phyloP scores from a whole-genome alignment of 2,113 vertebrate genomes.

The Urocolius indicus region DNA sequence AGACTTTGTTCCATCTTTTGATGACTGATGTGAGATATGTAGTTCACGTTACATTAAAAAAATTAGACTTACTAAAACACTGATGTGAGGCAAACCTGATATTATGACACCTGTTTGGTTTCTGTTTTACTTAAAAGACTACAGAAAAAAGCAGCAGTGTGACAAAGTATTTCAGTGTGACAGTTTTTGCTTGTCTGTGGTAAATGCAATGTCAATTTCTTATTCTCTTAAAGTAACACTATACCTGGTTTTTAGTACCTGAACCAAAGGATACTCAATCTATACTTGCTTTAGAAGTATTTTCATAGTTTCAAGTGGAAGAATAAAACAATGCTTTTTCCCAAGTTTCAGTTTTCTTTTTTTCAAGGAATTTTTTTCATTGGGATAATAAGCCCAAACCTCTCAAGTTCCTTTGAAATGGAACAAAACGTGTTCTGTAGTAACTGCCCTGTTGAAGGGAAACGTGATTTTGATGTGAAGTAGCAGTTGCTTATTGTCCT shows the following conservation, averaged over 20 bases:
- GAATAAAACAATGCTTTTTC: neutral
- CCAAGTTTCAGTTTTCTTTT: neutral
- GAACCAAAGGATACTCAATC: neutral
- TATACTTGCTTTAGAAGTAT: neutral
- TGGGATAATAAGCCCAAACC: neutral
- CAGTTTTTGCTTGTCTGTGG: neutral
- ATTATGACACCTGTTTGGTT: neutral
- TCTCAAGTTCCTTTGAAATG: neutral
- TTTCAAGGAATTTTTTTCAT: neutral
- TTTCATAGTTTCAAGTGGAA: neutral
- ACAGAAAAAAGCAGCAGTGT: neutral
- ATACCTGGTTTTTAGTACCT: neutral
- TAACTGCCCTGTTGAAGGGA: neutral
- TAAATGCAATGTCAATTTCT: neutral
- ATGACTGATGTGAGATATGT: neutral
- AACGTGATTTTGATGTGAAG: neutral
- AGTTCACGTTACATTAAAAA: neutral
- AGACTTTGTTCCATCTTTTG: neutral
- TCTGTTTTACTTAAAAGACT: neutral
- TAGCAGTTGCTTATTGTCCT: neutral
- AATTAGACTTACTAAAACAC: neutral
- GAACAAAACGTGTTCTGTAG: rapidly evolving
- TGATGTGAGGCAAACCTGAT: neutral
- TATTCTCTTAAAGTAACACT: neutral
- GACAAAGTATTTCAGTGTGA: neutral